phyloP scores from a whole-genome alignment of 2,797 vertebrate species.

The Rousettus madagascariensis region DNA sequence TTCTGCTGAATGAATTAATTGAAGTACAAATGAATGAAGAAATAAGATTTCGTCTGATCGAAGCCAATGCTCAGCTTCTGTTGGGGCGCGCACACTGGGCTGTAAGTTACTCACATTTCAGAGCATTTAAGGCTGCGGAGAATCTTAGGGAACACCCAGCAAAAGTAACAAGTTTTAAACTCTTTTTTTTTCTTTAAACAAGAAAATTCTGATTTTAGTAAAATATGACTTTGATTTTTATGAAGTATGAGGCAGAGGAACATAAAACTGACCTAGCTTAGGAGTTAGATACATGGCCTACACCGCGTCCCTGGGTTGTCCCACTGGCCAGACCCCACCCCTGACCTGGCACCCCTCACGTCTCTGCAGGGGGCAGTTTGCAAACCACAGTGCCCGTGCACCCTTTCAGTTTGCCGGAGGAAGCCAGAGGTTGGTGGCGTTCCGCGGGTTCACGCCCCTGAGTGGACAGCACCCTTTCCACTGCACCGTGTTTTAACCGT shows the following conservation, averaged over 20 bases:
- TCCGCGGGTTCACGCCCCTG: too few relatives aligned
- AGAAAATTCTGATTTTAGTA: conserved; percentile 25
- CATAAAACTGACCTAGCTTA: background rate
- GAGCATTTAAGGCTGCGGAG: background rate
- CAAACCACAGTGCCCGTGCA: too few relatives aligned
- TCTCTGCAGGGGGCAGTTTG: background rate
- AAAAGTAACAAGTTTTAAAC: background rate
- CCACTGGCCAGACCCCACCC: too few relatives aligned
- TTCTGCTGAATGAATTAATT: background rate
- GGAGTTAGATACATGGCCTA: background rate
- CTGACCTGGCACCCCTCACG: background rate
- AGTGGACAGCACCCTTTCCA: background rate
- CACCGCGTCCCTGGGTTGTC: background rate
- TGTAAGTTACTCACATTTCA: background rate
- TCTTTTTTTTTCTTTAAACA: background rate
- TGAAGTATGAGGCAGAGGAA: background rate
- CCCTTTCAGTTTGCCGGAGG: background rate
- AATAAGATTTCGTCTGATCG: background rate
- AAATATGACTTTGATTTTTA: background rate
- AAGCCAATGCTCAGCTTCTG: background rate
- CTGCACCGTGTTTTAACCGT: background rate
- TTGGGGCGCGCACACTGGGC: background rate
- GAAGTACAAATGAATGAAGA: background rate
- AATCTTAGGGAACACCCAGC: background rate
- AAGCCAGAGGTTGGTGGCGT: background rate